These are phyloP conservation scores for Albula goreensis DNA, from an alignment of 2,113 vertebrate species.

Conservation along the genomic window DNA sequence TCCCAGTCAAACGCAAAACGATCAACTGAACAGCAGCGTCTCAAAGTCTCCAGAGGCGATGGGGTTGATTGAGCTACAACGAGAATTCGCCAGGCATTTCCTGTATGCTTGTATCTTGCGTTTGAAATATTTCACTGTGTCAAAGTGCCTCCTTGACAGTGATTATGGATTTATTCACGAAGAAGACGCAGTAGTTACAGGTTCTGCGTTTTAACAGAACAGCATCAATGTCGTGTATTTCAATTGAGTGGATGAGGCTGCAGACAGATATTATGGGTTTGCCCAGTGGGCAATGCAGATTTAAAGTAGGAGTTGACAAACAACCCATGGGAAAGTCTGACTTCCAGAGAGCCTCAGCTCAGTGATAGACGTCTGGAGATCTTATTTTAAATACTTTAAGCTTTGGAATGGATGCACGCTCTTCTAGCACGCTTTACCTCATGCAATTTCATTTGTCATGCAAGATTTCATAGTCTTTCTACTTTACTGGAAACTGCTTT, in stretches of 20 bases:
- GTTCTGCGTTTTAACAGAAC: neutral
- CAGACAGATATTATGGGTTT: constrained; percentile 18
- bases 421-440: neutral
- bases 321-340: constrained; percentile 48
- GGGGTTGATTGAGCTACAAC: constrained; percentile 12
- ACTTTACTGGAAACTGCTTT: neutral
- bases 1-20: neutral
- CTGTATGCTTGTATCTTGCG: constrained; percentile 34
- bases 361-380: constrained; percentile 26
- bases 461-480: neutral
- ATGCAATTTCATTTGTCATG: too few relatives aligned
- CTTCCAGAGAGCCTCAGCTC: constrained; percentile 23
- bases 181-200: neutral
- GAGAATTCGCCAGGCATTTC: constrained; percentile 27
- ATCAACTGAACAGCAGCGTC: neutral
- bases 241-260: constrained; percentile 8
- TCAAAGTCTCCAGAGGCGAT: constrained; percentile 15
- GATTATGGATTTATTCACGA: neutral
- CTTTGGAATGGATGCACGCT: neutral
- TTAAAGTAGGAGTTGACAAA: constrained; percentile 27
- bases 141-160: neutral
- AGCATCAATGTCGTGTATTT: neutral
- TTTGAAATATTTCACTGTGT: neutral
- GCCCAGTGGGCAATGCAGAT: constrained; percentile 18
- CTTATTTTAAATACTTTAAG: neutral